Conservation (phyloP, 2,113 vertebrate genomes). For the Anarrhichthys ocellatus region DNA sequence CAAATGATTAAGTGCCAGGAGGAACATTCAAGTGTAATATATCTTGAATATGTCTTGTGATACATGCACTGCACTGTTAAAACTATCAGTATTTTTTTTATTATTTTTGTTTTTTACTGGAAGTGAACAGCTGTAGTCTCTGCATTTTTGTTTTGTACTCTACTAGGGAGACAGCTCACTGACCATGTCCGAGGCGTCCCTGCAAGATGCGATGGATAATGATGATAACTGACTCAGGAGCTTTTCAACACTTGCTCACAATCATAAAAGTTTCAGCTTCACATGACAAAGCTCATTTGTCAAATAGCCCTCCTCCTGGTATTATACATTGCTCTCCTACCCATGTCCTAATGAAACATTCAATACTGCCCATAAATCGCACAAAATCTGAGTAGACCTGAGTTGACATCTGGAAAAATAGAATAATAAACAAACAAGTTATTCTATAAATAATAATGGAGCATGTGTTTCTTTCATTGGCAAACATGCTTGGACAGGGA, state of each 20-base stretch:
- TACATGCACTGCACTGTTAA: slow-evolving; percentile 55
- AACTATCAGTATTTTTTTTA: slow-evolving; percentile 56
- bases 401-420: slow-evolving; percentile 70
- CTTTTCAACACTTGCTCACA: slow-evolving; percentile 77
- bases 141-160: slow-evolving; percentile 24
- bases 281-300: slow-evolving; percentile 77
- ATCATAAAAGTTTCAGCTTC: slow-evolving; percentile 79
- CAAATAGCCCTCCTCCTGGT: slow-evolving; percentile 52
- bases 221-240: slow-evolving; percentile 75
- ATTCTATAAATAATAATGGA: slow-evolving; percentile 82
- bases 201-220: slow-evolving; percentile 66
- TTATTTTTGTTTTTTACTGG: slow-evolving; percentile 24
- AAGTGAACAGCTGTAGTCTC: slow-evolving; percentile 50
- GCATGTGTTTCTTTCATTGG: slow-evolving; percentile 79
- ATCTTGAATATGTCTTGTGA: slow-evolving; percentile 59
- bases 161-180: slow-evolving; percentile 48
- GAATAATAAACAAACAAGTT: slow-evolving; percentile 81
- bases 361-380: slow-evolving; percentile 62
- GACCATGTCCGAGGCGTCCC: slow-evolving; percentile 60
- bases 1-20: slow-evolving; percentile 54
- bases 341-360: slow-evolving; percentile 59
- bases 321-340: slow-evolving; percentile 37
- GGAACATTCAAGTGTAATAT: slow-evolving; percentile 41
- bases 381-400: slow-evolving; percentile 47
- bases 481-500: slow-evolving; percentile 59